Base-by-base conservation (phyloP, 2,888 invertebrate genomes). In the Parnassius orleans region DNA sequence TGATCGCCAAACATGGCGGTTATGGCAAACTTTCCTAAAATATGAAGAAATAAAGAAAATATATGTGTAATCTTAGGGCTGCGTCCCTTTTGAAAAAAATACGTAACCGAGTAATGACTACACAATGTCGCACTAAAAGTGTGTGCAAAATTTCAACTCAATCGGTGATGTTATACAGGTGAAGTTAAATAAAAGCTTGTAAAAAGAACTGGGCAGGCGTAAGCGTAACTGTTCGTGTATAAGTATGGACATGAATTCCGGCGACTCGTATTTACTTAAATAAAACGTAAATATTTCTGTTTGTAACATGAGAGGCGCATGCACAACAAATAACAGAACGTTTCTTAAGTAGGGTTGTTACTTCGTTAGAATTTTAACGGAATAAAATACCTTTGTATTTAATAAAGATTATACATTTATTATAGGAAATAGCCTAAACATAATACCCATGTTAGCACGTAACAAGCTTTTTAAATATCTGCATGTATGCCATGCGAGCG, bases 191-290 rank as follows among this genome's bases (percentile, higher is more conserved):
- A 46, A n/a, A 12, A n/a, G 46, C 33, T 57, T 51, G 24, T n/a
- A 42, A 47, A 52, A 33, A 14, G 50, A 52, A 56, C 61, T 50
- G 43, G 44, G 19, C 14, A 33, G n/a, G 1, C 50, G 46, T 46
- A 47, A 47, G 0, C 50, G 52, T 46, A 47, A 47, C 56, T 3
- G 14, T 44, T 19, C 14, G 50, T 51, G 43, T 42, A 12, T 50
- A 42, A 51, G 43, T 9, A 15, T 55, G 41, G 33, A 56, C 56
- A 12, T 9, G 44, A 48, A 15, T 48, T 50, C 19, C 19, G 11
- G 10, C 33, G 10, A 10, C 50, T 9, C 48, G 48, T 60, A 60
- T 61, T 53, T 57, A 61, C 53, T 61, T 61, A 19, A 43, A 53
- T 44, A 15, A 41, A 51, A 48, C 42, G 53, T 61, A 57, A 57